phyloP scores from a whole-genome alignment of 2,113 vertebrate genomes.

The Pagrus major region DNA sequence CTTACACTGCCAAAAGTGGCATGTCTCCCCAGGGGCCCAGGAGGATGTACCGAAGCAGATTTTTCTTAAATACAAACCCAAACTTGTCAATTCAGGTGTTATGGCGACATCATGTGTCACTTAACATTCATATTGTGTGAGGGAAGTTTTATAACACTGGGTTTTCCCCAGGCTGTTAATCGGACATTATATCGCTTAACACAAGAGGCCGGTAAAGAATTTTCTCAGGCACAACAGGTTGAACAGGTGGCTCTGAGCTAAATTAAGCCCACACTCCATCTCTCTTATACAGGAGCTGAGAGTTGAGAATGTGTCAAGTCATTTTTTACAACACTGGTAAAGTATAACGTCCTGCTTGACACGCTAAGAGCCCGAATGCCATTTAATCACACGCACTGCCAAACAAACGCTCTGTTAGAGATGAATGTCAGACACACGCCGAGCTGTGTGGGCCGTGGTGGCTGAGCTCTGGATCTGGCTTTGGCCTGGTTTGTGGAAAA shows the following conservation, averaged over 20 bases:
- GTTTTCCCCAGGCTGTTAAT: constrained; percentile 18
- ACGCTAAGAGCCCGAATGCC: constrained; percentile 7
- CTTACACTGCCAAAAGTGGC: constrained; percentile 14
- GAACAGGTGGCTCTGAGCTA: constrained; percentile 9
- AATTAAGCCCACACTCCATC: background rate
- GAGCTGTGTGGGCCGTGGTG: constrained; percentile 26
- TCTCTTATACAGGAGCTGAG: background rate
- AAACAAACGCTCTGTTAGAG: constrained; percentile 12
- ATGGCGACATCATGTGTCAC: background rate
- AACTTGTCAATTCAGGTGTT: background rate
- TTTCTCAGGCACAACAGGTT: constrained; percentile 2
- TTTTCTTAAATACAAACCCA: background rate
- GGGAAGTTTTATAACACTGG: background rate
- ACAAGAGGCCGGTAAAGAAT: constrained; percentile 10
- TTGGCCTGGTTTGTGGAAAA: constrained; percentile 60
- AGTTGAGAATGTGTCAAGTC: constrained; percentile 6
- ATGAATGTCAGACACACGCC: constrained; percentile 9
- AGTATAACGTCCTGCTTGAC: constrained; percentile 26
- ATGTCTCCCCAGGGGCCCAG: background rate
- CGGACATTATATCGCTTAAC: constrained; percentile 8
- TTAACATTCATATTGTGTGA: background rate
- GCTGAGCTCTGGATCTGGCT: constrained; percentile 32
- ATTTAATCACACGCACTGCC: constrained; percentile 2
- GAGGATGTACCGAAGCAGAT: constrained; percentile 12
- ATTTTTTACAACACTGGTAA: constrained; percentile 13